Conservation (phyloP, 2,888 invertebrate species). For the Oscheius myriophilus region DNA sequence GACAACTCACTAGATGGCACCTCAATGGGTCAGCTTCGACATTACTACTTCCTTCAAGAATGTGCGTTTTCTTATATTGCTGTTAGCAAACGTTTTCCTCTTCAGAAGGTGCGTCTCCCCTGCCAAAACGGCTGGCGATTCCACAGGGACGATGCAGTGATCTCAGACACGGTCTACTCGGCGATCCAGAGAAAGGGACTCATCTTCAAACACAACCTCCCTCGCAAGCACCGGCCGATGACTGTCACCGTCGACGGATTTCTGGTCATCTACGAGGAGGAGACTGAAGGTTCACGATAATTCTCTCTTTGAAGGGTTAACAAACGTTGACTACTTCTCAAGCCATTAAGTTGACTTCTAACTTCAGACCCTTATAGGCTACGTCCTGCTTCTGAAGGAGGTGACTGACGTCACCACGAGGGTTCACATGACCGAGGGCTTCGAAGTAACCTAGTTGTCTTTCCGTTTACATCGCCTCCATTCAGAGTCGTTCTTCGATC, state of each 20-base stretch:
- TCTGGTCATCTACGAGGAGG: constrained; percentile 3
- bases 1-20: not conserved
- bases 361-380: no score
- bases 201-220: not conserved
- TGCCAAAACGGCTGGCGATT: not conserved
- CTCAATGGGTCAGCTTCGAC: not conserved
- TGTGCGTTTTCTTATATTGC: not conserved
- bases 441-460: no score
- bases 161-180: not conserved
- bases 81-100: no score
- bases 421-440: no score
- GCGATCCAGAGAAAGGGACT: not conserved
- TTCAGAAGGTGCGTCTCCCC: not conserved
- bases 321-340: no score
- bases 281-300: not conserved
- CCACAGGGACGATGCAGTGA: not conserved
- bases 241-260: constrained; percentile 1
- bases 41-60: not conserved
- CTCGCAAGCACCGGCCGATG: not conserved
- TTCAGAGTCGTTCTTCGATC: no score
- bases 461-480: no score
- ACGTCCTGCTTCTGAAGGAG: no score
- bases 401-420: no score
- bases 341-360: no score
- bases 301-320: not conserved